phyloP scores from a whole-genome alignment of 2,888 invertebrate genomes.

The Ectropis crepuscularia region DNA sequence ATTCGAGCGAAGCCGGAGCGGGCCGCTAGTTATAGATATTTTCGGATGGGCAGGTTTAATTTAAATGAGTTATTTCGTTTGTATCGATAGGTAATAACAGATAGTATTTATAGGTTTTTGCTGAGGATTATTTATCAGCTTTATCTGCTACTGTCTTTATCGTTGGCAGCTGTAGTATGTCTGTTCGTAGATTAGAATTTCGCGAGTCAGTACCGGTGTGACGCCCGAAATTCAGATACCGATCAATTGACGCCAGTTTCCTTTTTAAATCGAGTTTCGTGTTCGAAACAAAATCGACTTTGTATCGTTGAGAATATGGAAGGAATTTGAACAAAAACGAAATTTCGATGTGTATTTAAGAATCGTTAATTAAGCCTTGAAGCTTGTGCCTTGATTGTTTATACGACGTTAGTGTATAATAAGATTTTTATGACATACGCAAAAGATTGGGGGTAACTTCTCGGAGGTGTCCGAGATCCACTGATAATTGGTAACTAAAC shows the following conservation, averaged over 20 bases:
- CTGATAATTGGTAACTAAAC: conserved; percentile 33
- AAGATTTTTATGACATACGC: conserved; percentile 42
- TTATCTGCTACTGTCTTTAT: conserved; percentile 6
- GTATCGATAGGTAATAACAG: too few relatives aligned
- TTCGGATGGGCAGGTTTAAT: too few relatives aligned
- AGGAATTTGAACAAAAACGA: background rate
- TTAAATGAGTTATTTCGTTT: too few relatives aligned
- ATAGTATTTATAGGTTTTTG: background rate
- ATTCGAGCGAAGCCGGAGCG: too few relatives aligned
- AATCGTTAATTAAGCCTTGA: conserved; percentile 14
- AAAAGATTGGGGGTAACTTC: conserved; percentile 39
- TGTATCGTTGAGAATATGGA: conserved; percentile 5
- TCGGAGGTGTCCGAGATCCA: conserved; percentile 48
- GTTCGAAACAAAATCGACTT: background rate
- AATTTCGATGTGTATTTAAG: conserved; percentile 1
- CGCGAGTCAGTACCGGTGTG: conserved; percentile 13
- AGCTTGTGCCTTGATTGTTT: conserved; percentile 41
- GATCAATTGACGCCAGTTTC: conserved; percentile 17
- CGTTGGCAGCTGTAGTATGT: background rate
- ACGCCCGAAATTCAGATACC: background rate
- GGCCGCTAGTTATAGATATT: too few relatives aligned
- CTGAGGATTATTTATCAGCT: background rate
- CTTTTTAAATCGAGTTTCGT: conserved; percentile 9
- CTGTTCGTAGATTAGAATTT: background rate
- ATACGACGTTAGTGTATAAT: conserved; percentile 29